A percentile compares a stretch with the other conserved stretches of the same genome.
These are phyloP conservation scores for Trachymyrmex septentrionalis DNA, from an alignment of 1,140 invertebrate species.

Conservation along the genomic window DNA sequence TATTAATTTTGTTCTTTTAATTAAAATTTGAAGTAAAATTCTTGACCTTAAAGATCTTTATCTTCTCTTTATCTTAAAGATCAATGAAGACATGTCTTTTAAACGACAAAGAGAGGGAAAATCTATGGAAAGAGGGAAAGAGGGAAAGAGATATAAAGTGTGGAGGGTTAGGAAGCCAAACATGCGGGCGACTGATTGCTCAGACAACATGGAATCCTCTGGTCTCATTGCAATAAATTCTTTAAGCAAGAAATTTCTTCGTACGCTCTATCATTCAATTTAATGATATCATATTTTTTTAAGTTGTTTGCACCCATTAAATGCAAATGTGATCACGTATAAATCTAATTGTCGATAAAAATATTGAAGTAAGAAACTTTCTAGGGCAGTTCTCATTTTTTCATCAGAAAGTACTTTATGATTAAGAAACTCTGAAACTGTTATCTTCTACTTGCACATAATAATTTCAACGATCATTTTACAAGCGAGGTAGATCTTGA, in stretches of 20 bases:
- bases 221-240: slow-evolving; percentile 47
- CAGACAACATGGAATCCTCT: slow-evolving; percentile 60
- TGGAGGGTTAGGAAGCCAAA: slow-evolving; percentile 64
- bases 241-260: slow-evolving; percentile 34
- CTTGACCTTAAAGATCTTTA: slow-evolving; percentile 18
- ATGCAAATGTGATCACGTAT: neutral
- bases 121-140: slow-evolving; percentile 20
- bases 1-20: neutral
- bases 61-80: neutral
- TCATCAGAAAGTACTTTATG: neutral
- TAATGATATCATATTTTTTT: slow-evolving; percentile 35
- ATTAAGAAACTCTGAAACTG: neutral
- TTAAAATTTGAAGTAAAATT: slow-evolving; percentile 30
- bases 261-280: neutral
- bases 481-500: slow-evolving; percentile 5
- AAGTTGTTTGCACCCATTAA: neutral
- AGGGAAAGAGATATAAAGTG: slow-evolving; percentile 11
- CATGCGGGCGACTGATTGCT: slow-evolving; percentile 71
- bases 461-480: neutral
- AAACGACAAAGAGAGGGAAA: neutral
- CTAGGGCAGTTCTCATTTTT: neutral
- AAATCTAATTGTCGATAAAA: neutral
- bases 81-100: slow-evolving; percentile 35
- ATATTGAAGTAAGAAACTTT: neutral
- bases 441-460: neutral